Base-by-base conservation (phyloP, 2,888 invertebrate genomes). In the Pelosia muscerda region DNA sequence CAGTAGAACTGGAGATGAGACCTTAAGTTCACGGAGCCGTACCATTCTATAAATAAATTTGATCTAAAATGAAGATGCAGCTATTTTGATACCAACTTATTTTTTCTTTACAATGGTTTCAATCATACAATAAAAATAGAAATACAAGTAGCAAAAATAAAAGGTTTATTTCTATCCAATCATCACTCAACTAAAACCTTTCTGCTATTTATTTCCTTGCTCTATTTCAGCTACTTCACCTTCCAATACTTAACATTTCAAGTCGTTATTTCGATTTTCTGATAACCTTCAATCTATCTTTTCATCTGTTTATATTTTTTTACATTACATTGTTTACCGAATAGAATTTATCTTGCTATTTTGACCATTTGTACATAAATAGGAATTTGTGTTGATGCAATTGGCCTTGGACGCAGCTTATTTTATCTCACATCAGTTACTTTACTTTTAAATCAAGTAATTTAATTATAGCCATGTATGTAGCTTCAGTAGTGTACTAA, bases 261-360 rank as follows among this genome's bases (percentile, higher is more conserved):
- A 65, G 42, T 28, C 13, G 42, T 23, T 58, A 31, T 34, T 58
- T 28, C 31, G 15, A 34, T 65, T 65, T 59, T 26, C 34, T 25
- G 59, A 31, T 59, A 65, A 65, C 65, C 65, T 65, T 65, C 59
- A 31, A 31, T 53, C 53, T 8, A 53, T 65, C 38, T 65, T 54
- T 54, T 28, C n/a, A 13, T 10, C 28, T 49, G 56, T 65, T 65
- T 58, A 65, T 42, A 49, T 57, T 49, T 42, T 61, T 31, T 28
- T 22, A 57, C 19, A 57, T 19, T 55, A 55, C 25, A 55, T 55
- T 55, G 63, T 54, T 34, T n/a, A 63, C 23, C 8, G 26, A 28
- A 26, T 28, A 15, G 49, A 62, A 53, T 62, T 53, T 62, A 63
- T 63, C 28, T 22, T 63, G 23, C 25, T 63, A 63, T 55, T 63